Base-by-base conservation (phyloP, 2,113 vertebrate genomes). In the Eolophus roseicapilla region DNA sequence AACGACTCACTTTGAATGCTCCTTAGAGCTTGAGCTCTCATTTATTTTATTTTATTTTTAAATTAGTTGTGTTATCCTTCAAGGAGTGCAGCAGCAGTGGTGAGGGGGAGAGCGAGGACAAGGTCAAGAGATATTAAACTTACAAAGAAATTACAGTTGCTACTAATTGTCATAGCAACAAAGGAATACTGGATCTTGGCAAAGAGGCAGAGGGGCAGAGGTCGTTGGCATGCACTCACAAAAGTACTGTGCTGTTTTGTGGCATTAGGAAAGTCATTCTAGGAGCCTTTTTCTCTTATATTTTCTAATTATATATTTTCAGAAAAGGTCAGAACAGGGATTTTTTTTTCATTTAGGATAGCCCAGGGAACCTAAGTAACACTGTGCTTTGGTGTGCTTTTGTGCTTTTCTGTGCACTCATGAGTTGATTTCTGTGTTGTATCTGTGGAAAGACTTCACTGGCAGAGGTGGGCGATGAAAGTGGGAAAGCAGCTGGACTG, bases 221-320 rank as follows among this genome's bases (percentile, higher is more conserved):
- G 19, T 41, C 0, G 0, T 37, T 0, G 11, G 10, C 1, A 2
- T 63, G 50, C 24, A 2, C 35, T 53, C 0, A 0, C 37, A 29
- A 47, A 0, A 0, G 17, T 59, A 44, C 20, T 43, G 69, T 78
- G 17, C 25, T 5, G 2, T 62, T 79, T 41, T 76, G 29, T 87
- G 74, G 11, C 28, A 18, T 52, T 47, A 25, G 31, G 21, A 39
- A 47, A 55, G 31, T 53, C 59, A 27, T 44, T 92, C 28, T 28
- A 10, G 19, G 41, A 73, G 23, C 17, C 59, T 9, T 10, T 39
- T 35, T 27, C 10, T 75, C 33, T 6, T 53, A 4, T 43, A 4
- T 44, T 90, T 70, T 70, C 21, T 75, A 63, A 24, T 77, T 55
- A 23, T 3, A 17, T 70, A 5, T 59, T 85, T 93, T 70, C 13